Conservation (phyloP, 2,113 vertebrate genomes). For the Atherinomorus stipes region DNA sequence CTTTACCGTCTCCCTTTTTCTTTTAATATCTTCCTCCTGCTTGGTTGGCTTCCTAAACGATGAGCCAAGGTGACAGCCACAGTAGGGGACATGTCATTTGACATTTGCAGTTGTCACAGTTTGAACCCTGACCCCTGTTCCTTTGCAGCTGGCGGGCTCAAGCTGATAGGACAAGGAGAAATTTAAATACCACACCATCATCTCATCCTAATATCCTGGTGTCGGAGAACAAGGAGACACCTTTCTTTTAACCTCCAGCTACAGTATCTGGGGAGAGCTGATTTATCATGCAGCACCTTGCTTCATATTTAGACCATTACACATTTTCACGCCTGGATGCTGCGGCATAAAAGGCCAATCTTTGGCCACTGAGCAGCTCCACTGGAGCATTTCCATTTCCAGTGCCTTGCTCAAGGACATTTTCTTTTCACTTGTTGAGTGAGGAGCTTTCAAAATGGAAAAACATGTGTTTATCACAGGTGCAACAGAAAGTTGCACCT, state of each 20-base stretch:
- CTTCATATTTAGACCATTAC: constrained; percentile 53
- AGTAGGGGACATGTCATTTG: constrained; percentile 62
- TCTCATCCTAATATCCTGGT: constrained; percentile 22
- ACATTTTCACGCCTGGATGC: constrained; percentile 46
- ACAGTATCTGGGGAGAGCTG: constrained; percentile 9
- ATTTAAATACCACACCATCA: constrained; percentile 53
- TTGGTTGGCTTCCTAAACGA: constrained; percentile 34
- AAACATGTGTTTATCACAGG: not conserved
- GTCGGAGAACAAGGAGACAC: constrained; percentile 16
- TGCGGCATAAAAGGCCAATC: constrained; percentile 29
- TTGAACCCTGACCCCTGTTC: constrained; percentile 68
- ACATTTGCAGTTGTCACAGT: constrained; percentile 70
- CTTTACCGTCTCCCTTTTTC: constrained; percentile 4
- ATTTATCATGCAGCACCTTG: constrained; percentile 48
- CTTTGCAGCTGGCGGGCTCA: constrained; percentile 47
- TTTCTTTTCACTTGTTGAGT: constrained; percentile 7
- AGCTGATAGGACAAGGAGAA: constrained; percentile 53
- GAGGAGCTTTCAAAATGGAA: not conserved
- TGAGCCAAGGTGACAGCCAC: constrained; percentile 68
- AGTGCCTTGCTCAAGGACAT: constrained; percentile 57
- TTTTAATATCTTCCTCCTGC: constrained; percentile 19
- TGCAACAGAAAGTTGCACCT: not conserved
- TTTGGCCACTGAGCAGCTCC: constrained; percentile 23
- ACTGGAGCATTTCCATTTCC: constrained; percentile 20
- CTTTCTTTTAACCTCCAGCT: constrained; percentile 50